Evolutionary conservation across 2,888 invertebrate genomes (phyloP).

Genomic region (Trichacis sp.): DNA sequence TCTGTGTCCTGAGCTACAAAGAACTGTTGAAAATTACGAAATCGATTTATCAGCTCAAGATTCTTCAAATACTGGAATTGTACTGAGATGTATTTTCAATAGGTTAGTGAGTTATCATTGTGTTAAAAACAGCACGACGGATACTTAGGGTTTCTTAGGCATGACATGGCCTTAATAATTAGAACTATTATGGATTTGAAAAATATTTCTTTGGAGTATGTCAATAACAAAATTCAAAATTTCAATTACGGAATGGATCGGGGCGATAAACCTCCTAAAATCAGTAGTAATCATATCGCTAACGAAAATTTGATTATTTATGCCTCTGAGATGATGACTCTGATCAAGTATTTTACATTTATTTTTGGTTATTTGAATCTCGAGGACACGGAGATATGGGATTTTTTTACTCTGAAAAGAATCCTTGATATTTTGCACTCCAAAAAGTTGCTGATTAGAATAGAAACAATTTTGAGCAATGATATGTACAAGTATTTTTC

Average conservation of each 20-base stretch:
- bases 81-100: conserved; percentile 32
- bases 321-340: neutral
- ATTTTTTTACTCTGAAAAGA: neutral
- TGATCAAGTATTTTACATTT: neutral
- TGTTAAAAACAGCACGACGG: conserved; percentile 37
- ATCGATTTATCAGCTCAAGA: conserved; percentile 21
- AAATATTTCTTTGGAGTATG: neutral
- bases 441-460: neutral
- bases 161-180: conserved; percentile 18
- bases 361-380: neutral
- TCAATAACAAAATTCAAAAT: neutral
- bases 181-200: neutral
- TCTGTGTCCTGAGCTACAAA: too few species aligned
- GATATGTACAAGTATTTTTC: neutral
- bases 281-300: neutral
- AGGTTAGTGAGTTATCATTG: conserved; percentile 30
- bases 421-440: neutral
- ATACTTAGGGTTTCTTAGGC: conserved; percentile 26
- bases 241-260: neutral
- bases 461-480: neutral
- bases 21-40: conserved; percentile 28
- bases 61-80: conserved; percentile 24
- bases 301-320: neutral
- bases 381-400: neutral
- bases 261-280: neutral